A percentile compares a stretch with the other conserved stretches of the same genome.
phyloP scores from a whole-genome alignment of 2,888 invertebrate genomes.

The Agrochola litura region DNA sequence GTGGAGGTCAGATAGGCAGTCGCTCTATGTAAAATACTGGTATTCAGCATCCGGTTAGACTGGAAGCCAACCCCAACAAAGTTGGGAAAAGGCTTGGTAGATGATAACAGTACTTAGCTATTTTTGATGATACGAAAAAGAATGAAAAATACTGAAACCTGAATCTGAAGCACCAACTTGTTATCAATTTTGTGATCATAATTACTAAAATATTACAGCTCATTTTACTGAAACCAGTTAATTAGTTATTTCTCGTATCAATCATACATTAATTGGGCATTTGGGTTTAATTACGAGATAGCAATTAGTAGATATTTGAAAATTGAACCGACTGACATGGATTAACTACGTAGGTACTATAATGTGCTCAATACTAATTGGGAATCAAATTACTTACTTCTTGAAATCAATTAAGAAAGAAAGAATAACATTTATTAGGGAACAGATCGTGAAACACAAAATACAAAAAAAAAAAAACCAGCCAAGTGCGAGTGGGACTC shows the following conservation, averaged over 20 bases:
- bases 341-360: not conserved
- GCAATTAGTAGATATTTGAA: slow-evolving; percentile 29
- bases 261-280: slow-evolving; percentile 8
- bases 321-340: not conserved
- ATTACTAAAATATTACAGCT: not conserved
- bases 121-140: not conserved
- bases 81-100: not conserved
- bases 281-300: slow-evolving; percentile 23
- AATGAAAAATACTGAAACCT: not conserved
- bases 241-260: slow-evolving; percentile 22
- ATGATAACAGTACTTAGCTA: not conserved
- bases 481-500: too few relatives aligned
- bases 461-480: too few relatives aligned
- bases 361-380: not conserved
- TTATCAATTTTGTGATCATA: not conserved
- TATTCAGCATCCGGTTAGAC: too few relatives aligned
- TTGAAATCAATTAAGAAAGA: not conserved
- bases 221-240: slow-evolving; percentile 13
- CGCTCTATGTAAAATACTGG: too few relatives aligned
- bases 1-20: too few relatives aligned
- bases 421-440: too few relatives aligned
- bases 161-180: not conserved
- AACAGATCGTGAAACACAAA: too few relatives aligned
- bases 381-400: not conserved
- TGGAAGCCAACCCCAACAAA: too few relatives aligned